Base-by-base conservation (phyloP, 2,888 invertebrate genomes). In the Synanthedon tipuliformis region DNA sequence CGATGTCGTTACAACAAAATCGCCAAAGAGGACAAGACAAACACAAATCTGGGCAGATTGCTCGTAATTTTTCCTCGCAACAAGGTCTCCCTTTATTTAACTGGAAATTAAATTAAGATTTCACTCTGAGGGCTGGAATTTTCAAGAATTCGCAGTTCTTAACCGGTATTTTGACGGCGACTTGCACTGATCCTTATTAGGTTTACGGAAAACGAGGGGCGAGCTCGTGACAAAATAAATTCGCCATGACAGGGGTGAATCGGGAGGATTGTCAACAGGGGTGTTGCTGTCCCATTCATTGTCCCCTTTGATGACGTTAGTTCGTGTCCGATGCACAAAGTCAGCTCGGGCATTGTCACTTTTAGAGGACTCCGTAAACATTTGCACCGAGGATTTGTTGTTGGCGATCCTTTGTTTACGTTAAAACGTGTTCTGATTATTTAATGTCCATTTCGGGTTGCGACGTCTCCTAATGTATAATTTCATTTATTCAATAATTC, bases 101-200 rank as follows among this genome's bases (percentile, higher is more conserved):
- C 61, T 56, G 56, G 61, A 71, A 75, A 79, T 75, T 69, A 69
- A 77, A 78, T 79, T 78, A 78, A 78, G 76, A 78, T 74, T 75
- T 76, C 68, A 68, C 65, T 66, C 68, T 66, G 63, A 63, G 65
- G 69, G 60, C 61, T 60, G 61, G 61, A 64, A 63, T 45, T 52
- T 54, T 52, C 54, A 59, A 62, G 61, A 65, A 71, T 69, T 70
- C 64, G 51, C 59, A 65, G 70, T 70, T 70, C 69, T 70, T 68
- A 68, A 65, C 67, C 64, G 62, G 65, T 65, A 64, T 72, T 71
- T 68, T 71, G 65, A 59, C 50, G 54, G 54, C 54, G 52, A 56
- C 59, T 69, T 66, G 64, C 66, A 67, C 66, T 75, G 78, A 78
- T 78, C 75, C 75, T 79, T 78, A 80, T 80, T 78, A 74, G 71